A percentile compares a stretch with the other conserved stretches of the same genome.
These are phyloP conservation scores for Odontophorus gujanensis DNA, from an alignment of 2,113 vertebrate species.

Conservation along the genomic window DNA sequence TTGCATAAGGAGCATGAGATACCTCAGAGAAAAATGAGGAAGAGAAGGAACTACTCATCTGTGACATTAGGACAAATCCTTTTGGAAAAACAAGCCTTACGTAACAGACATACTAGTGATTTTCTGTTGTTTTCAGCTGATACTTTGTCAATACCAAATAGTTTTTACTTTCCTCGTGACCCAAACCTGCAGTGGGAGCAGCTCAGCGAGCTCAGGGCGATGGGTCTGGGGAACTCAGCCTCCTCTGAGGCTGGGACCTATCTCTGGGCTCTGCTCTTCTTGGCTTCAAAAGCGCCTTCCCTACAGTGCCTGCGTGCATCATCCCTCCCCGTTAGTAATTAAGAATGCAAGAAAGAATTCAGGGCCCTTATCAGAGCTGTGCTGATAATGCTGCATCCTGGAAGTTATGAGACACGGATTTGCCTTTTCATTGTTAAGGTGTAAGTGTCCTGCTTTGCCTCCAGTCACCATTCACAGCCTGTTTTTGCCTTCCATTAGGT, in stretches of 20 bases:
- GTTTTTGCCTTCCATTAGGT: neutral
- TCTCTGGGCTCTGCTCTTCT: neutral
- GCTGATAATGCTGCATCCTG: neutral
- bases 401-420: neutral
- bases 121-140: neutral
- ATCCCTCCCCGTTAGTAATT: neutral
- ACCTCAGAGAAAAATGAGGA: neutral
- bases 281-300: neutral
- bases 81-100: neutral
- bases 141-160: neutral
- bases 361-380: neutral
- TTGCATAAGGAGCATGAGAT: neutral
- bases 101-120: neutral
- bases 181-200: neutral
- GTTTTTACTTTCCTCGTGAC: neutral
- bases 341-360: neutral
- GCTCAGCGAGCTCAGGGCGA: neutral
- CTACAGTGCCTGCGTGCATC: neutral
- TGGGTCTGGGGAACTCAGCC: neutral
- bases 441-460: accelerated
- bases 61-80: neutral
- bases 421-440: neutral
- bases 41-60: neutral
- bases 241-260: neutral
- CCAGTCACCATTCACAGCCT: neutral